Conservation (phyloP, 1,140 invertebrate genomes). For the Monomorium pharaonis region DNA sequence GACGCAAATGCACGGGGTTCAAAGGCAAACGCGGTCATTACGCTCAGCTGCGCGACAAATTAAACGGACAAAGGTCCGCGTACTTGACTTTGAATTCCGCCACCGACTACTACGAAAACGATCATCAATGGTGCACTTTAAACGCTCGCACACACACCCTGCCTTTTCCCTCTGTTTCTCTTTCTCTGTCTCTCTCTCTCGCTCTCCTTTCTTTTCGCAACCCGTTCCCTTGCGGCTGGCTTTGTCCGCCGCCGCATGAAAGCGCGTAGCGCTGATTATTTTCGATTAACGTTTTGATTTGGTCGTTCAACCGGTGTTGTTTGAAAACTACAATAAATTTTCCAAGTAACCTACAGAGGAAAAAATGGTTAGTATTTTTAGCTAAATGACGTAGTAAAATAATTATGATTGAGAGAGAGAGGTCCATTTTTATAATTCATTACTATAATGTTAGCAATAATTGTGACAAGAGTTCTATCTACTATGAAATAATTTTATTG, state of each 20-base stretch:
- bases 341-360: not conserved
- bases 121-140: slow-evolving; percentile 29
- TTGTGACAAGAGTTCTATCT: no score
- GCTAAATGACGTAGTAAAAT: no score
- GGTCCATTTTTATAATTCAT: no score
- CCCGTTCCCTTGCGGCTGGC: not conserved
- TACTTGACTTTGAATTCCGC: slow-evolving; percentile 68
- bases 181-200: not conserved
- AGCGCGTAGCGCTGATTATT: not conserved
- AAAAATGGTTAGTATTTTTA: no score
- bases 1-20: slow-evolving; percentile 34
- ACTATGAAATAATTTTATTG: no score
- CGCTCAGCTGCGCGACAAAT: slow-evolving; percentile 65
- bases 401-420: no score
- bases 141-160: not conserved
- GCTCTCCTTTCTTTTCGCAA: not conserved
- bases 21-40: slow-evolving; percentile 58
- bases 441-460: no score
- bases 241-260: not conserved
- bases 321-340: not conserved
- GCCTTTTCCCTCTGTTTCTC: no score
- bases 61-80: slow-evolving; percentile 56
- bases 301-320: not conserved
- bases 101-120: slow-evolving; percentile 48
- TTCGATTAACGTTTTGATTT: not conserved